These are phyloP conservation scores for Marmota monax DNA, from an alignment of 2,113 vertebrate genomes.

Conservation along the genomic window DNA sequence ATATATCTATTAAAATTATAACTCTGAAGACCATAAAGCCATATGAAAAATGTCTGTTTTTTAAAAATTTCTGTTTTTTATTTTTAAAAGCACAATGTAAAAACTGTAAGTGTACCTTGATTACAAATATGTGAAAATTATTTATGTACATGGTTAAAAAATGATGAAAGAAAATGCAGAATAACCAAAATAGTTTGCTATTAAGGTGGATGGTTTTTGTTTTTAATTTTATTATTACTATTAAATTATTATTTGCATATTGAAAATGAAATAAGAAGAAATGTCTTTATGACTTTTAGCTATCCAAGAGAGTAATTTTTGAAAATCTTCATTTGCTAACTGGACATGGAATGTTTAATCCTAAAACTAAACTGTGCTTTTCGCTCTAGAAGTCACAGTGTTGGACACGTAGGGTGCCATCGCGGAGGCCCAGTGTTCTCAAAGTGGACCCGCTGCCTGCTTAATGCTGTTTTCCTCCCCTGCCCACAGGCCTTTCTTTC, in stretches of 20 bases:
- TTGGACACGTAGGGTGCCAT: fast-evolving
- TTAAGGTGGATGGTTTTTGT: background rate
- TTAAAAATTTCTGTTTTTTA: background rate
- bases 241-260: background rate
- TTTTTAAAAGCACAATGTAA: conserved; percentile 42
- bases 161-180: background rate
- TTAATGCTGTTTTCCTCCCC: fast-evolving
- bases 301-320: background rate
- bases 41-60: background rate
- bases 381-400: background rate
- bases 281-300: background rate
- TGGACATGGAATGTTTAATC: no score
- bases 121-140: background rate
- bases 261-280: background rate
- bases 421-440: fast-evolving
- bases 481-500: background rate
- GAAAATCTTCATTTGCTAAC: fast-evolving
- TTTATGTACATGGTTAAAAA: background rate
- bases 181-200: background rate
- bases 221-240: background rate
- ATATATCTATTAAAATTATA: background rate
- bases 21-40: background rate
- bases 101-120: background rate
- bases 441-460: background rate
- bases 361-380: no score